Percentiles rank a stretch among this genome's conserved stretches.
These are phyloP conservation scores for Muscina levida DNA, from an alignment of 2,888 invertebrate species.

Conservation along the genomic window DNA sequence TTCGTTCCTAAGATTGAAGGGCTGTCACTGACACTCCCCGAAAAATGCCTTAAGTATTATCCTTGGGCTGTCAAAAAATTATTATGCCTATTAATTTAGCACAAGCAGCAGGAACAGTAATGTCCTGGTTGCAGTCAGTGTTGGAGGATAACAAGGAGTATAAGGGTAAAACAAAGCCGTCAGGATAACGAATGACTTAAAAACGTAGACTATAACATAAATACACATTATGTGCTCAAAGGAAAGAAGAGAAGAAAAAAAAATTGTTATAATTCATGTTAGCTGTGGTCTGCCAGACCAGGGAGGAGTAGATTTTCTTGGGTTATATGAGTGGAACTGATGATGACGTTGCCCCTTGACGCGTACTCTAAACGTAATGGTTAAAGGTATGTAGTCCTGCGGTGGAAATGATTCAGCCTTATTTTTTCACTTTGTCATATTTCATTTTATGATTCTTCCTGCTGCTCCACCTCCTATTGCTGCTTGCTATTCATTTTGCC, in stretches of 20 bases:
- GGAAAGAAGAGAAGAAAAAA: conserved; percentile 51
- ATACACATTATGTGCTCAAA: conserved; percentile 22
- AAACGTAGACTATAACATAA: conserved; percentile 1
- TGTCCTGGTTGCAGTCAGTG: conserved; percentile 11
- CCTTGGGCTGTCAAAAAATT: conserved; percentile 79
- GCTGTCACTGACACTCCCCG: conserved; percentile 65
- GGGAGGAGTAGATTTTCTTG: neutral
- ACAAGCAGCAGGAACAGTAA: conserved; percentile 38
- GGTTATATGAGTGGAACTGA: conserved; percentile 20
- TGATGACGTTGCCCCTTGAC: conserved; percentile 33
- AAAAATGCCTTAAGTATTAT: conserved; percentile 69
- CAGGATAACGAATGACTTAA: conserved; percentile 61
- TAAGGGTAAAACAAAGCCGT: conserved; percentile 30
- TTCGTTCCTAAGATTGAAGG: conserved; percentile 46
- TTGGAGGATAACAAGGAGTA: conserved; percentile 2
- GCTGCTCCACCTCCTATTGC: neutral
- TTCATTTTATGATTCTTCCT: conserved; percentile 3
- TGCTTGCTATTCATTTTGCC: conserved; percentile 77
- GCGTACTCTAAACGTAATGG: neutral
- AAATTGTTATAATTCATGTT: conserved; percentile 44
- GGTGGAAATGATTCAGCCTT: conserved; percentile 65
- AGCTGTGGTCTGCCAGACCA: conserved; percentile 29
- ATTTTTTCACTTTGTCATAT: conserved; percentile 44
- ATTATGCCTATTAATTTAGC: conserved; percentile 77
- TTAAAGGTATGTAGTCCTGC: conserved; percentile 31